A percentile compares a stretch with the other conserved stretches of the same genome.
Evolutionary conservation across 2,113 vertebrate genomes (phyloP).

Genomic region (Stictonetta naevosa): DNA sequence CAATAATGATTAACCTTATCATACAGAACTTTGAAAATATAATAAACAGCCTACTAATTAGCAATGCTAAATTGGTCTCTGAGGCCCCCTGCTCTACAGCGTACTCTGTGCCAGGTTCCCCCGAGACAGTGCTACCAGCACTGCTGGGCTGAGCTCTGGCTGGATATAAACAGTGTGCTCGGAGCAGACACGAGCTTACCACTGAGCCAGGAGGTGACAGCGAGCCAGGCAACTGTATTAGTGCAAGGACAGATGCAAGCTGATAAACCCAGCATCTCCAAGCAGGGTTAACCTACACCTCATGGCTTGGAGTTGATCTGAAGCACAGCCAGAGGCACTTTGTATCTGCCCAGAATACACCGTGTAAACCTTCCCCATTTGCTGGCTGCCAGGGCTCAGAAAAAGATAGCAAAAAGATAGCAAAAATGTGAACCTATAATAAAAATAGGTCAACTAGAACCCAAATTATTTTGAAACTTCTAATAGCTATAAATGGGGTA

Average conservation of each 20-base stretch:
- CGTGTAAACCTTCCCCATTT: not conserved
- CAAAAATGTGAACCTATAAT: not conserved
- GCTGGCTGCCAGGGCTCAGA: not conserved
- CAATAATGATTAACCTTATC: not conserved
- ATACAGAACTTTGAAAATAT: not conserved
- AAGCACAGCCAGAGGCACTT: not conserved
- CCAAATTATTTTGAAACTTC: conserved; percentile 72
- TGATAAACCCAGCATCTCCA: not conserved
- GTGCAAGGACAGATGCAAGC: not conserved
- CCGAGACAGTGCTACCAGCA: not conserved
- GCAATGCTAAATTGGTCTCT: not conserved
- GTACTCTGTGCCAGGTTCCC: not conserved
- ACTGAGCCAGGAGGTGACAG: not conserved
- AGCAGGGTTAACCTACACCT: not conserved
- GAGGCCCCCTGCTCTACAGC: not conserved
- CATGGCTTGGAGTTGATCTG: not conserved
- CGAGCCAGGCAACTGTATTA: not conserved
- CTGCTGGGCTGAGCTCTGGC: not conserved
- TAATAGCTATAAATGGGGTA: conserved; percentile 71
- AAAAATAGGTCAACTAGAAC: conserved; percentile 30
- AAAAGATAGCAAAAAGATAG: not conserved
- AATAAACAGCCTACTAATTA: not conserved
- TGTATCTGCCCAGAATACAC: not conserved
- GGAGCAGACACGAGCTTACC: not conserved
- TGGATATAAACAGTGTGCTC: accelerated